Base-by-base conservation (phyloP, 2,888 invertebrate genomes). In the Phortica magna region DNA sequence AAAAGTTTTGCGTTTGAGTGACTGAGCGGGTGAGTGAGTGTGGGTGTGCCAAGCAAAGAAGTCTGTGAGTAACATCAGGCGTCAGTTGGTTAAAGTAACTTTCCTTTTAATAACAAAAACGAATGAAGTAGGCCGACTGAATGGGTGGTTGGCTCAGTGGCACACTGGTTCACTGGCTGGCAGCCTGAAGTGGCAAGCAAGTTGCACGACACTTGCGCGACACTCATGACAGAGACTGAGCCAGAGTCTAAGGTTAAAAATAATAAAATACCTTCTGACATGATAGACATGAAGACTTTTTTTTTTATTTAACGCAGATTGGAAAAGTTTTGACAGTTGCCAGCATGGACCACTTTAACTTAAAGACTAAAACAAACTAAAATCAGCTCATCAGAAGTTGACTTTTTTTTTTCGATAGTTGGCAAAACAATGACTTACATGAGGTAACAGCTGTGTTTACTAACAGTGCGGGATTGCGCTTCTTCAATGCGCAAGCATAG, bases 201-300 rank as follows among this genome's bases (percentile, higher is more conserved):
- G 48, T 48, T 48, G 9, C 9, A 14, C 17, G 22, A 22, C 48
- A 31, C 70, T 70, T 43, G 48, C 48, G 39, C 7, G 55, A 17
- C 17, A 17, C 55, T n/a, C 55, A 14, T 17, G 55, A 55, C 55
- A 55, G 12, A 68, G 31, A 39, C 70, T 43, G 17, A 22, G 74
- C 70, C 10, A 61, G 48, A 22, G 22, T 55, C 61, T 22, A 77
- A 82, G 84, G 83, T 84, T 84, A 84, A 85, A 88, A 85, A 86
- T 88, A 88, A 88, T 88, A 87, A 87, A 88, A 88, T 84, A 88
- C 82, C 87, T 78, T 85, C 83, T 87, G 88, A 88, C 88, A 88
- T 88, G 88, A 88, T 87, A 87, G 88, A 88, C 88, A 88, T 81
- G 87, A 82, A 82, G 84, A 84, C 85, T 86, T 88, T 78, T 88